A percentile compares a stretch with the other conserved stretches of the same genome.
These are phyloP conservation scores for Corythornis cristatus DNA, from an alignment of 2,113 vertebrate species.

Conservation along the genomic window DNA sequence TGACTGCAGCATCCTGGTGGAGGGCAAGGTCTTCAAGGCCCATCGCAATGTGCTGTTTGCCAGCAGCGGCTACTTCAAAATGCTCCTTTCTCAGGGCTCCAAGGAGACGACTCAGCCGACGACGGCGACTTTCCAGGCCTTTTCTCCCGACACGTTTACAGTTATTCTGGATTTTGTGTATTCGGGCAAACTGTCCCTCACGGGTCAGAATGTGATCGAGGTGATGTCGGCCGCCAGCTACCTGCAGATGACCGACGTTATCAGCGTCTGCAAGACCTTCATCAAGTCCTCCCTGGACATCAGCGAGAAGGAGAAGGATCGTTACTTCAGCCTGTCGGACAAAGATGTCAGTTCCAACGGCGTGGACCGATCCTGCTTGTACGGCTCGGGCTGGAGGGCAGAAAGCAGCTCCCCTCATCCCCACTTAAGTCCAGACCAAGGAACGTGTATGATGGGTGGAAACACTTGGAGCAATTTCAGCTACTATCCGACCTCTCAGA, in stretches of 20 bases:
- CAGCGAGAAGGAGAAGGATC: constrained; percentile 86
- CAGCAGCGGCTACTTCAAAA: constrained; percentile 96
- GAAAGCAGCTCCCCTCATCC: constrained; percentile 68
- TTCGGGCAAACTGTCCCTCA: constrained; percentile 91
- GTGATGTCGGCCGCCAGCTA: constrained; percentile 98
- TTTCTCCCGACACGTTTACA: constrained; percentile 91
- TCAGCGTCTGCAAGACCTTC: constrained; percentile 94
- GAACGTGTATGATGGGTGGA: constrained; percentile 57
- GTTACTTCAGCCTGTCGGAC: constrained; percentile 88
- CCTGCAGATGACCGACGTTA: constrained; percentile 97
- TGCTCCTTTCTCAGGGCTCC: constrained; percentile 90
- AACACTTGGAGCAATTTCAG: constrained; percentile 74
- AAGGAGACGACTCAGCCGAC: constrained; percentile 82
- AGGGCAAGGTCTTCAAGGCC: constrained; percentile 92
- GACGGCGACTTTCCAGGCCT: constrained; percentile 91
- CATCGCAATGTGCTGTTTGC: constrained; percentile 95
- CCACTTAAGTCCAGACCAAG: constrained; percentile 72
- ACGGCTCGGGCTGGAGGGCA: constrained; percentile 68
- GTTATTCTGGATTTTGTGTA: constrained; percentile 97
- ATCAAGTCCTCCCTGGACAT: constrained; percentile 97
- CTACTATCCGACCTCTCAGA: constrained; percentile 70
- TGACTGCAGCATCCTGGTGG: constrained; percentile 92
- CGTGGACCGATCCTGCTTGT: constrained; percentile 62
- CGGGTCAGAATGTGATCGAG: constrained; percentile 93
- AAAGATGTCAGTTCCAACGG: constrained; percentile 82